Conservation (phyloP, 2,113 vertebrate genomes). For the Cervus canadensis region DNA sequence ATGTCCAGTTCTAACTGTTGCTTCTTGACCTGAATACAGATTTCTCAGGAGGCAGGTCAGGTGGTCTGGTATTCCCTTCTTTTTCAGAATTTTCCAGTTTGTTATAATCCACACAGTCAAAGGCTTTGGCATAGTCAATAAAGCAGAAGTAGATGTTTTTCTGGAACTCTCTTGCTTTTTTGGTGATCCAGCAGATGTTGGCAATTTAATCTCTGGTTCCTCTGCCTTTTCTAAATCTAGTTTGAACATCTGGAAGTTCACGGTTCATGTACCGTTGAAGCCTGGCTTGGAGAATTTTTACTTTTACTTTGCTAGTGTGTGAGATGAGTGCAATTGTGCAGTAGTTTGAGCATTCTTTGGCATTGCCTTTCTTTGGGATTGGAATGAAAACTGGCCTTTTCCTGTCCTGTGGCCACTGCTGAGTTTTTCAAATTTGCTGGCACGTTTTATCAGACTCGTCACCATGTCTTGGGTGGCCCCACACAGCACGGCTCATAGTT, state of each 20-base stretch:
- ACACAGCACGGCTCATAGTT: background rate
- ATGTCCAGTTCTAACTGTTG: background rate
- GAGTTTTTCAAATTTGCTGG: background rate
- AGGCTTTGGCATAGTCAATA: background rate
- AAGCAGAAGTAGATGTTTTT: background rate
- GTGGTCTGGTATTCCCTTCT: background rate
- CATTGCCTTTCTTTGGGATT: background rate
- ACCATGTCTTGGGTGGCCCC: background rate
- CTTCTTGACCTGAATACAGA: background rate
- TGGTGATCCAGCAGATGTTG: rapidly evolving
- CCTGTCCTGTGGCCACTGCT: background rate
- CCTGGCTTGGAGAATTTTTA: background rate
- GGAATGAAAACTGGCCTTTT: background rate
- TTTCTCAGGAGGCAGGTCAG: background rate
- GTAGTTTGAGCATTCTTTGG: background rate
- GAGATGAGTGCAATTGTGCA: background rate
- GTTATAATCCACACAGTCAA: background rate
- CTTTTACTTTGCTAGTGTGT: background rate
- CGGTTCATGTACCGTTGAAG: background rate
- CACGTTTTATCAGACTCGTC: background rate
- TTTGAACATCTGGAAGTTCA: background rate
- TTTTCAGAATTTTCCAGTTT: background rate
- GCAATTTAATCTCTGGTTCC: background rate
- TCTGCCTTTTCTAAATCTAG: background rate
- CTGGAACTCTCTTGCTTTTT: background rate